Evolutionary conservation across 1,140 invertebrate genomes (phyloP).

Genomic region (Stenopsyche tienmushanensis): DNA sequence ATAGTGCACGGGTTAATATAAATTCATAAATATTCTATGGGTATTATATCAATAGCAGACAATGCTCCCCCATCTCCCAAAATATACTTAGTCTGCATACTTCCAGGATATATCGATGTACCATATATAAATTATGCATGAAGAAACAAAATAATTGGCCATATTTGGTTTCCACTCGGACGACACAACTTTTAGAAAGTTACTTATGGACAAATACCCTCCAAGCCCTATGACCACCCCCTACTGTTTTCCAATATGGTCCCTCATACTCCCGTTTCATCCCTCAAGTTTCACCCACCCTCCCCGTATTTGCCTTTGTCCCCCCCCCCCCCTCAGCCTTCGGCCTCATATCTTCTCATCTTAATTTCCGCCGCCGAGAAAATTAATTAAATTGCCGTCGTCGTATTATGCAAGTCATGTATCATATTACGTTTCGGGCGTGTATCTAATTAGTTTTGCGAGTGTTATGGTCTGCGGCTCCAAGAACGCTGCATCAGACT

Average conservation of each 20-base stretch:
- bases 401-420: constrained; percentile 43
- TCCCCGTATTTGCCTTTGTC: constrained; percentile 43
- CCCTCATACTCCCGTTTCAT: constrained; percentile 25
- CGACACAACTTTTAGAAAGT: not conserved
- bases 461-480: constrained; percentile 28
- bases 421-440: constrained; percentile 42
- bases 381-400: constrained; percentile 44
- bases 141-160: not conserved
- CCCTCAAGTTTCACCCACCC: constrained; percentile 24
- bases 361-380: constrained; percentile 42
- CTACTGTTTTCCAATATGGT: not conserved
- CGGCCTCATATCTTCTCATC: constrained; percentile 43
- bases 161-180: not conserved
- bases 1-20: too few relatives aligned
- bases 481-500: constrained; percentile 9
- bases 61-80: too few relatives aligned
- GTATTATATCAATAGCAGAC: too few relatives aligned
- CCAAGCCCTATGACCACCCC: not conserved
- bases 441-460: constrained; percentile 43
- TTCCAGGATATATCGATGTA: too few relatives aligned
- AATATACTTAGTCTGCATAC: too few relatives aligned
- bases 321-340: constrained; percentile 34
- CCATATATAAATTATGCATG: too few relatives aligned
- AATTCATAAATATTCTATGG: too few relatives aligned
- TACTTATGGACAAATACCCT: not conserved